Base-by-base conservation (phyloP, 2,113 vertebrate genomes). In the Myotis davidii region DNA sequence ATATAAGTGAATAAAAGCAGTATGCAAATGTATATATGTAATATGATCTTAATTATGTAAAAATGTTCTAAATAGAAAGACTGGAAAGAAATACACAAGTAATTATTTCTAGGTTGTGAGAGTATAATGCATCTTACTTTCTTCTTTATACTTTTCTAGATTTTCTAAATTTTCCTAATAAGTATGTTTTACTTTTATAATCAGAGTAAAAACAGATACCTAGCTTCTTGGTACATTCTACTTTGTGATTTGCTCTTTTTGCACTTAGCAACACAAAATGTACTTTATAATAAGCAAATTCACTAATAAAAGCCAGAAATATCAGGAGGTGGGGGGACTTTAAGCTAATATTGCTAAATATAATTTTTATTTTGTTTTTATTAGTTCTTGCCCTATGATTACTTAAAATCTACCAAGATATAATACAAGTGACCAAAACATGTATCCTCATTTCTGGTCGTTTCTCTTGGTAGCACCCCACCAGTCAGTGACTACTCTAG, bases 401-500 rank as follows among this genome's bases (percentile, higher is more conserved):
- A 91, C 65, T 92, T 96, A 91, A 94, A 93, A 93, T 94, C n/a
- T 89, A 91, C 45, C 69, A 93, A 79, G 92, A 59, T 95, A 65
- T 82, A 69, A 93, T 48, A 87, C 29, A 92, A 94, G 77, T 95
- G 10, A 48, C 69, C 54, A 95, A 97, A 96, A 79, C 39, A 17
- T 96, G 39, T 93, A 56, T 89, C 52, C 76, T 97, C 37, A 96
- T 85, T 88, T 97, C 14, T 98, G 64, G 85, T 59, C 13, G 16
- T 97, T 86, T 52, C 91, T 83, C 97, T 90, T 97, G 97, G 52
- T 93, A 98, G 98, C 79, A 54, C 89, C 52, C 96, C 97, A 94
- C 97, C 95, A 17, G 88, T 98, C 95, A 93, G 98, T 82, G 98
- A 98, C 97, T 98, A 98, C 97, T 98, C 98, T 85, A 98, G 87